Conservation (phyloP, 2,888 invertebrate species). For the Euspilapteryx auroguttella region DNA sequence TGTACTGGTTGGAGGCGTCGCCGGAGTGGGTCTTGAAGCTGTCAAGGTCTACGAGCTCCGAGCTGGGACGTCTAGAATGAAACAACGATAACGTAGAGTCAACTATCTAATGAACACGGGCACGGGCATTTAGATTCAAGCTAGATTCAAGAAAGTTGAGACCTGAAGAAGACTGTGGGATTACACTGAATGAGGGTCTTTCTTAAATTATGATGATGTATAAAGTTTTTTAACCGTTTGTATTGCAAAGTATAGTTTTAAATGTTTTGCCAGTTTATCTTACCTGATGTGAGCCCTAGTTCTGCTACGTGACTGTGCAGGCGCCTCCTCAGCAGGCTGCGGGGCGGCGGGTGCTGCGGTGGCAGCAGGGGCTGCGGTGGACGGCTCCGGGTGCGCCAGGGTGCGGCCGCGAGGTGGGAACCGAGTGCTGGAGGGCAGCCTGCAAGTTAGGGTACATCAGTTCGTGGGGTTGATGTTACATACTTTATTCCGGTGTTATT, state of each 20-base stretch:
- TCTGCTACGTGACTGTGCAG: slow-evolving; percentile 51
- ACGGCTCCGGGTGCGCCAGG: slow-evolving; percentile 36
- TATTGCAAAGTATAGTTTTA: no score
- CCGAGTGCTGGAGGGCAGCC: slow-evolving; percentile 82
- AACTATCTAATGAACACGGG: no score
- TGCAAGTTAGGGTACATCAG: slow-evolving; percentile 13
- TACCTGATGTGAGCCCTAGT: slow-evolving; percentile 65
- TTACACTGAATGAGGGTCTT: no score
- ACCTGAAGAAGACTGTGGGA: no score
- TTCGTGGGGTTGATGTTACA: no score
- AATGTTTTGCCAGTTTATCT: no score
- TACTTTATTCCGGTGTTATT: no score
- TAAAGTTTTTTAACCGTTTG: no score
- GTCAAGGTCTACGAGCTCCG: slow-evolving; percentile 80
- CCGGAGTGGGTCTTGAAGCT: slow-evolving; percentile 77
- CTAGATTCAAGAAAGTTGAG: no score
- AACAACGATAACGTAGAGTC: no score
- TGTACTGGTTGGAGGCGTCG: slow-evolving; percentile 56
- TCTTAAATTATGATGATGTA: no score
- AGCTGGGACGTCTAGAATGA: slow-evolving; percentile 67
- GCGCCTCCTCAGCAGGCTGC: slow-evolving; percentile 46
- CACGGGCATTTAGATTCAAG: no score
- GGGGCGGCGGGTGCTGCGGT: slow-evolving; percentile 23
- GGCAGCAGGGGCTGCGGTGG: slow-evolving; percentile 41
- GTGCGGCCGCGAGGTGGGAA: slow-evolving; percentile 74